Conservation (phyloP, 2,797 vertebrate genomes). For the Coregonus suidteri region DNA sequence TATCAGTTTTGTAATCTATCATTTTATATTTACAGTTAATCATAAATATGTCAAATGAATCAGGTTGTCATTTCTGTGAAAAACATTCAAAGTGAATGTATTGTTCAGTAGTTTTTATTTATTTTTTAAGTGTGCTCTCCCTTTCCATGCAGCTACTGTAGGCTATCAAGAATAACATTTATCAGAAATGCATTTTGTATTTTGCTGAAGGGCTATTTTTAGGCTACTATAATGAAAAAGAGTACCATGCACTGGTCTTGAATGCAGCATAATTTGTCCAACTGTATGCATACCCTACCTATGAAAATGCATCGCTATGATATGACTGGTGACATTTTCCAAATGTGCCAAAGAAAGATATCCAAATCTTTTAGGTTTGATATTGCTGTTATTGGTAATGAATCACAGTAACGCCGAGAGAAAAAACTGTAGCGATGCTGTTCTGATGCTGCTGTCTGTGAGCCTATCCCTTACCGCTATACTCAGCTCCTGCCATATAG, state of each 20-base stretch:
- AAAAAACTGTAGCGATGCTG: background rate
- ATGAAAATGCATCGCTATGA: no score
- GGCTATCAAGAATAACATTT: no score
- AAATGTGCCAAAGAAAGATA: background rate
- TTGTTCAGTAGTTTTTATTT: background rate
- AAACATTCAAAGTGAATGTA: background rate
- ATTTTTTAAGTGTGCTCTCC: background rate
- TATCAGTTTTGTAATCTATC: background rate
- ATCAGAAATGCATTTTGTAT: no score
- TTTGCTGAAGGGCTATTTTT: no score
- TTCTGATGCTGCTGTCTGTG: no score
- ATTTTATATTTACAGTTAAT: background rate
- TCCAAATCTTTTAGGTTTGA: background rate
- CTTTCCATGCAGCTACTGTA: no score
- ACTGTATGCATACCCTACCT: no score
- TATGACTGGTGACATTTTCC: background rate
- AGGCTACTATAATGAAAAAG: no score
- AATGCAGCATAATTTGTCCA: no score
- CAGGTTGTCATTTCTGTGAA: background rate
- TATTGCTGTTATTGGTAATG: no score
- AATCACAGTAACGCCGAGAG: no score
- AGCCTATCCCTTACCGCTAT: constrained; percentile 60
- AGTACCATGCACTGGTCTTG: no score
- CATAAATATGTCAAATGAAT: background rate
- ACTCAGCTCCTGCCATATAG: constrained; percentile 34